These are phyloP conservation scores for Troglohyphantes excavatus DNA, from an alignment of 2,888 invertebrate genomes.

Conservation along the genomic window DNA sequence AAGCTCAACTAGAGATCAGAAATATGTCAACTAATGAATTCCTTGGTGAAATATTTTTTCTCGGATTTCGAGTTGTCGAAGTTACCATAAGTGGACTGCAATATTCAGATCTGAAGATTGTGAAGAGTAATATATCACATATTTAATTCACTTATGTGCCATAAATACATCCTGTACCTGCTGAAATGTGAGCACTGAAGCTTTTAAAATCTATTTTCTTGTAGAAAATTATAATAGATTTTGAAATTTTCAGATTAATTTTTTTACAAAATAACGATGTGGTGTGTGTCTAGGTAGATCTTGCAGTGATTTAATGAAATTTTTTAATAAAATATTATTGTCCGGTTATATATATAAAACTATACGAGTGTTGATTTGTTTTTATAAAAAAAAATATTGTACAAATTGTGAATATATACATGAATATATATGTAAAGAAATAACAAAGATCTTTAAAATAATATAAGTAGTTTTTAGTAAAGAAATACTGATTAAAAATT, in stretches of 20 bases:
- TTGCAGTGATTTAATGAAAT: background rate
- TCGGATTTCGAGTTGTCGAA: too few relatives aligned
- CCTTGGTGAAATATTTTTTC: too few relatives aligned
- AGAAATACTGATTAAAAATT: conserved; percentile 41
- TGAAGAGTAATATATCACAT: background rate
- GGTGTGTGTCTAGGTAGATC: conserved; percentile 7
- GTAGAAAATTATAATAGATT: background rate
- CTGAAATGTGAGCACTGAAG: background rate
- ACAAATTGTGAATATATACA: conserved; percentile 61
- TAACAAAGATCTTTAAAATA: conserved; percentile 27
- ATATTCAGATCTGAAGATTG: background rate
- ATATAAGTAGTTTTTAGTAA: conserved; percentile 42
- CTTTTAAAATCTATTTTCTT: conserved; percentile 8
- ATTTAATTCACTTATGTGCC: conserved; percentile 31
- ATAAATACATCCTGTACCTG: conserved; percentile 44
- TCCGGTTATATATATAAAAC: conserved; percentile 18
- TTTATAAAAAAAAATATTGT: conserved; percentile 43
- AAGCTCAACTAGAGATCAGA: too few relatives aligned
- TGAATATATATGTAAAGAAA: conserved; percentile 33
- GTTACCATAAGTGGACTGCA: background rate
- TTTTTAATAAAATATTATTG: background rate
- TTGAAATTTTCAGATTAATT: background rate
- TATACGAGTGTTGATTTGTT: conserved; percentile 46
- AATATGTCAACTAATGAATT: too few relatives aligned
- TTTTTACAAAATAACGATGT: background rate